Base-by-base conservation (phyloP, 2,113 vertebrate genomes). In the Mus spicilegus region DNA sequence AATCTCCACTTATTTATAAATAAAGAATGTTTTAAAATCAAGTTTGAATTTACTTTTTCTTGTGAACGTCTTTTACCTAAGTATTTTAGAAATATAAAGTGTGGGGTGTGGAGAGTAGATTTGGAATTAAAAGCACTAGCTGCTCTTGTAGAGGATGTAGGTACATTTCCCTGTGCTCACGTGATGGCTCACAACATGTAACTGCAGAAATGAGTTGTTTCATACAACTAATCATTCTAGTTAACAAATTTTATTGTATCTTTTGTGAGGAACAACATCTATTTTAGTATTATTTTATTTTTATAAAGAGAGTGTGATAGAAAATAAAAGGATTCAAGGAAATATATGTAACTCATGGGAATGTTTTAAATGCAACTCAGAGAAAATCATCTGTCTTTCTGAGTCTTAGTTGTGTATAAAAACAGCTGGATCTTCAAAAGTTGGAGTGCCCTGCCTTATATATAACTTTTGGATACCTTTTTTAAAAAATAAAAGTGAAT, bases 31-130 rank as follows among this genome's bases (percentile, higher is more conserved):
- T 76, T 93, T 39, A 42, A 90, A 78, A 63, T 78, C 10, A 39
- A n/a, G 2, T 78, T 26, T 93, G 20, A 85, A 54, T 61, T 72
- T 70, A 7, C 67, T 63, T 70, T 56, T 26, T 20, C 0, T 86
- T 12, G 14, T 56, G 78, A 93, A 63, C 1, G 0, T 69, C 84
- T 46, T 86, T 90, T 78, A 85, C 9, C 26, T 63, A 78, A 56
- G 20, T 36, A 78, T 13, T 80, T 90, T 54, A 90, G 87, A 86
- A 24, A 69, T 69, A 28, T 72, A 42, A 95, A 58, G 24, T 56
- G 1, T 42, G 13, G 13, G 1, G 0, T 5, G 5, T 63, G 12
- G 24, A 46, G 58, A 5, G 46, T 10, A 46, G 24, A 42, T 17
- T 11, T 1, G n/a, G 42, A 2, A 4, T 30, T 11, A 65, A 46